A percentile compares a stretch with the other conserved stretches of the same genome.
Conservation (phyloP, 1,140 invertebrate species). For the Chironomus tepperi region DNA sequence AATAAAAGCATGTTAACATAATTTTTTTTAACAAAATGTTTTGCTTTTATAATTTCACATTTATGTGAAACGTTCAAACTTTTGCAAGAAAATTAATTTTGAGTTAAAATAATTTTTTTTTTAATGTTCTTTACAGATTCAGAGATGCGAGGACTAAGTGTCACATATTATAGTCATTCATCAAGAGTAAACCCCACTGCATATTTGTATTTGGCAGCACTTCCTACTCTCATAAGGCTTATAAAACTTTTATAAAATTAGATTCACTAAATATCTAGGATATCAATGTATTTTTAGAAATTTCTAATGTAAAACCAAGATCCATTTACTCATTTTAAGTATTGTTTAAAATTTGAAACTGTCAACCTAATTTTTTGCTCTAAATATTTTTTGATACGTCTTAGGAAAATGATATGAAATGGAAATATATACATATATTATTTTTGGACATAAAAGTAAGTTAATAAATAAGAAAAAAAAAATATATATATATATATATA, state of each 20-base stretch:
- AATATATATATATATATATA: too few relatives aligned
- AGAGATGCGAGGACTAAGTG: conserved; percentile 30
- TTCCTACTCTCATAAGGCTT: neutral
- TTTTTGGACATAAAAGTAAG: neutral
- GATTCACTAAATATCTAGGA: neutral
- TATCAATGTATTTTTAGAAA: neutral
- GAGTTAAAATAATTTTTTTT: neutral
- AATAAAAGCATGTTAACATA: neutral
- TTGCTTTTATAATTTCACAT: too few relatives aligned
- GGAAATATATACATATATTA: neutral
- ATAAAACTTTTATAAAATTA: neutral
- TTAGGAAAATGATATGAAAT: neutral
- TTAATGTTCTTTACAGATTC: conserved; percentile 28
- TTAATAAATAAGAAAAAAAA: neutral
- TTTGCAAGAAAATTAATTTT: too few relatives aligned
- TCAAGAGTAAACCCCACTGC: conserved; percentile 28
- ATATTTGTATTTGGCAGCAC: neutral
- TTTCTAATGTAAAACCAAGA: neutral
- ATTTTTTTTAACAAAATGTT: too few relatives aligned
- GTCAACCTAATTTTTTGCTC: neutral
- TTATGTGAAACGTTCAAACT: too few relatives aligned
- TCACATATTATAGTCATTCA: conserved; percentile 38
- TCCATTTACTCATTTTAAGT: neutral
- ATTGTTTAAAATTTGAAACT: neutral
- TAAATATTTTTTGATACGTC: conserved; percentile 14